Evolutionary conservation across 2,888 invertebrate species (phyloP).

Genomic region (Bombyx huttoni): DNA sequence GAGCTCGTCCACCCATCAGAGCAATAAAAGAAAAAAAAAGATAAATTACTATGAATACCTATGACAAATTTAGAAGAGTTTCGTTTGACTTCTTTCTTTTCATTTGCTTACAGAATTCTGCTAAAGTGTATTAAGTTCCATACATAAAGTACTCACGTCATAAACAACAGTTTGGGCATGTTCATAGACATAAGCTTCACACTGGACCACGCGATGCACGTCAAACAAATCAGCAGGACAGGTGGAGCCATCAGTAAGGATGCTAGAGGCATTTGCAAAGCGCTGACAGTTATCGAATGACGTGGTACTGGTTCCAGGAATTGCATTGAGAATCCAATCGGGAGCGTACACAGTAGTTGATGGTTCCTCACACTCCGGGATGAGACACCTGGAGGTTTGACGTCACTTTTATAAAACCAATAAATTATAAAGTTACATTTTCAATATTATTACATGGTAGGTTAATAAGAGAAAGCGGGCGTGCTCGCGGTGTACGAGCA

Average conservation of each 20-base stretch:
- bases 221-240: slow-evolving; percentile 43
- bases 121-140: no score
- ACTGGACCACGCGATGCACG: slow-evolving; percentile 14
- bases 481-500: no score
- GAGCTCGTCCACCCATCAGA: no score
- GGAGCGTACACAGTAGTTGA: slow-evolving; percentile 29
- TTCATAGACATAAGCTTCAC: slow-evolving; percentile 39
- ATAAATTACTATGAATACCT: no score
- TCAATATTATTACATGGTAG: neutral
- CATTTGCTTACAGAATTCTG: neutral
- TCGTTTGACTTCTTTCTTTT: no score
- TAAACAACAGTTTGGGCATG: slow-evolving; percentile 45
- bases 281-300: slow-evolving; percentile 58
- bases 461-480: neutral
- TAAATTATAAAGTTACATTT: slow-evolving; percentile 12
- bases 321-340: slow-evolving; percentile 55
- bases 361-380: slow-evolving; percentile 33
- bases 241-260: slow-evolving; percentile 4
- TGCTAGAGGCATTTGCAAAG: slow-evolving; percentile 21
- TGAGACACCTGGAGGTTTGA: slow-evolving; percentile 26
- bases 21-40: no score
- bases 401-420: neutral
- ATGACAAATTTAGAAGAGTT: no score
- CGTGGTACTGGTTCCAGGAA: slow-evolving; percentile 31
- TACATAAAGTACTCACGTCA: slow-evolving; percentile 30